Percentiles rank a stretch among this genome's conserved stretches.
Evolutionary conservation across 2,113 vertebrate species (phyloP).

Genomic region (Heteronetta atricapilla): DNA sequence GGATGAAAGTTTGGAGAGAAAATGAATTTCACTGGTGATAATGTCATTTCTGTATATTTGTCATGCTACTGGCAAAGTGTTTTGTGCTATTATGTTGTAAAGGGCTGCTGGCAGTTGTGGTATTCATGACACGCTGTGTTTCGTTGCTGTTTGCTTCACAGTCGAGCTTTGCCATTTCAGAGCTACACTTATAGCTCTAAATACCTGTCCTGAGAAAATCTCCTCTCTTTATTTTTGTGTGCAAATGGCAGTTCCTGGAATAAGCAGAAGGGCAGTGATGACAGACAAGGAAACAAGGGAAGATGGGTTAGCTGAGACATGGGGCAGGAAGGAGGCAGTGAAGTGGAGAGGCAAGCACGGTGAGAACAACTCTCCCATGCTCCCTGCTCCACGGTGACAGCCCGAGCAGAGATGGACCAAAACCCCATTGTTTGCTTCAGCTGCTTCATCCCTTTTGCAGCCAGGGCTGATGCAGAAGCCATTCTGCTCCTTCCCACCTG

Average conservation of each 20-base stretch:
- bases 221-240: not conserved
- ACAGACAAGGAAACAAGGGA: not conserved
- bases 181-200: not conserved
- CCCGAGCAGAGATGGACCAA: not conserved
- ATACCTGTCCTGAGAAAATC: not conserved
- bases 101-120: not conserved
- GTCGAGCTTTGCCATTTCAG: not conserved
- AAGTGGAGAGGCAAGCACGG: not conserved
- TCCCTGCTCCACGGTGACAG: not conserved
- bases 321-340: not conserved
- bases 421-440: too few relatives aligned
- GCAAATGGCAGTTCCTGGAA: not conserved
- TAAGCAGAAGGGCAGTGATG: not conserved
- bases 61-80: not conserved
- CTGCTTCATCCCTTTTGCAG: not conserved
- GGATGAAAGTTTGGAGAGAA: not conserved
- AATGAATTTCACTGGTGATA: not conserved
- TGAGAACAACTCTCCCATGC: not conserved
- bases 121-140: fast-evolving
- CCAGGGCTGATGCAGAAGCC: not conserved
- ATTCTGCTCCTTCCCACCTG: not conserved
- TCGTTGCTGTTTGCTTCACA: not conserved
- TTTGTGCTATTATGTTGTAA: not conserved
- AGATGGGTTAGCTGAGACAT: not conserved
- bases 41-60: not conserved